phyloP scores from a whole-genome alignment of 1,140 invertebrate species.

The Steinernema khuongi region DNA sequence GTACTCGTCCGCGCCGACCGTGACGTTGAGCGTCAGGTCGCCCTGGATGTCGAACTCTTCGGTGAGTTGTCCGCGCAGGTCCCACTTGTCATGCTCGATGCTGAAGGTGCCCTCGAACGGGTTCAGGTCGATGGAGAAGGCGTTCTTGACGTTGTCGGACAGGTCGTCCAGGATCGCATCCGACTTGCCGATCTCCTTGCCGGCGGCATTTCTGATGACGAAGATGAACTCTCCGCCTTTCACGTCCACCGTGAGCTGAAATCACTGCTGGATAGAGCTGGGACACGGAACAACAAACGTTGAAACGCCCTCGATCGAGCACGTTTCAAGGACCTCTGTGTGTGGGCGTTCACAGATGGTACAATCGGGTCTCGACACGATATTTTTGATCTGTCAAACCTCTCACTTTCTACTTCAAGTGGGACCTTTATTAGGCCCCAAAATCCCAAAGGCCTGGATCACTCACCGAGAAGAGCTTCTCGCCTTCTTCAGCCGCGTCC shows the following conservation, averaged over 20 bases:
- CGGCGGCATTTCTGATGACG: not conserved
- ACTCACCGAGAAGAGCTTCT: not conserved
- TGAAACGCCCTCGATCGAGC: too few species aligned
- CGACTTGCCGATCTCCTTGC: slow-evolving; percentile 5
- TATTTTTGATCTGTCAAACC: too few species aligned
- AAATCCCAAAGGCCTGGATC: not conserved
- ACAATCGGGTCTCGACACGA: too few species aligned
- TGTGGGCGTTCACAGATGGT: too few species aligned
- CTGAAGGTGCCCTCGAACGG: not conserved
- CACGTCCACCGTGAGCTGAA: not conserved
- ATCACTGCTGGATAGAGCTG: too few species aligned
- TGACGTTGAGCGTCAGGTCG: not conserved
- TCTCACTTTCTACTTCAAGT: too few species aligned
- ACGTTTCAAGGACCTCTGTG: too few species aligned
- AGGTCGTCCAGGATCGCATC: not conserved
- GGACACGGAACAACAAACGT: too few species aligned
- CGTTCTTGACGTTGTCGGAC: slow-evolving; percentile 5
- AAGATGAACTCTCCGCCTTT: not conserved
- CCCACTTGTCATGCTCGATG: not conserved
- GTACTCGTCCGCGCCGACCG: not conserved
- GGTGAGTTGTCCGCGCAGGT: not conserved
- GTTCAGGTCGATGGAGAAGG: not conserved
- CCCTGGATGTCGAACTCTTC: not conserved
- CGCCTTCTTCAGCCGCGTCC: not conserved
- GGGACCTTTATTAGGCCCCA: not conserved